Conservation (phyloP, 2,888 invertebrate species). For the Ophonus ardosiacus region DNA sequence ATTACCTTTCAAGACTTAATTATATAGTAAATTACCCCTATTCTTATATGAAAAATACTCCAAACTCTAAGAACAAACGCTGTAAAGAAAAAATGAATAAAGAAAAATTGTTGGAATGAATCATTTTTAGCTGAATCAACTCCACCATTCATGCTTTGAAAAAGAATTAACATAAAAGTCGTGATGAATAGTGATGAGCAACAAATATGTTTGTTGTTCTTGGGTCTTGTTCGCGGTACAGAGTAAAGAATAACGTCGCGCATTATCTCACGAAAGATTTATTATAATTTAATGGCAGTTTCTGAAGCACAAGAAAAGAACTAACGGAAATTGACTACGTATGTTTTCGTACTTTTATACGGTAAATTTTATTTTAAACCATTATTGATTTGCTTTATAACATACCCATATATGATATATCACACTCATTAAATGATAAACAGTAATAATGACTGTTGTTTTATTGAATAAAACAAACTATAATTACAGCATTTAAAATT, state of each 20-base stretch:
- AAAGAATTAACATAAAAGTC: conserved; percentile 25
- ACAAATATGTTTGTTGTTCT: conserved; percentile 25
- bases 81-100: neutral
- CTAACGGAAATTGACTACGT: neutral
- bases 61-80: neutral
- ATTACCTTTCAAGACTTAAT: neutral
- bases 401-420: too few relatives aligned
- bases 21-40: neutral
- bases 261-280: neutral
- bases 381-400: too few relatives aligned
- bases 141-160: conserved; percentile 27
- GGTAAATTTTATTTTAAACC: too few relatives aligned
- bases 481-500: too few relatives aligned
- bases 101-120: conserved; percentile 27
- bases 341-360: too few relatives aligned
- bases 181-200: conserved; percentile 35
- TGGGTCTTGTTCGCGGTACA: neutral
- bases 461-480: too few relatives aligned
- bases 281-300: neutral
- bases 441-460: too few relatives aligned
- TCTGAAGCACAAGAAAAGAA: neutral
- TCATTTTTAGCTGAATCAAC: conserved; percentile 30
- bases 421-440: too few relatives aligned
- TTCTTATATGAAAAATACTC: neutral
- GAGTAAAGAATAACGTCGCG: neutral